Evolutionary conservation across 2,113 vertebrate genomes (phyloP), one percentile per base, ranked within the genome.

Genomic region (Callipepla californica): DNA sequence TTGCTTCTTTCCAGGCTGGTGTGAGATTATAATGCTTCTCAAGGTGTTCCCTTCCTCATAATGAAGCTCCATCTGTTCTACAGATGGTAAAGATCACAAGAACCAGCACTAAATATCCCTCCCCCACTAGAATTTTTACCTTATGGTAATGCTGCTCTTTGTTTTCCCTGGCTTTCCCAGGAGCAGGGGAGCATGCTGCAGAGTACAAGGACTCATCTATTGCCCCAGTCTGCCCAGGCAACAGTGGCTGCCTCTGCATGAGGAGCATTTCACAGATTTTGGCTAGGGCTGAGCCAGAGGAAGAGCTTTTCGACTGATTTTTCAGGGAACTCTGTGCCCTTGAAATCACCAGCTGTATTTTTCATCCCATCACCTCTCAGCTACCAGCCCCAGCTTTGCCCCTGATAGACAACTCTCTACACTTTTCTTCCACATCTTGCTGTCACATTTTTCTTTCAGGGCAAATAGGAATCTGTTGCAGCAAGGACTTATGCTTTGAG

Each of bases 81-180:
- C 95, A 96, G 95, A 95, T 96, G 94, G 96, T 91, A 91, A 96
- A 95, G 94, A 96, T 96, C 96, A 95, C 95, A 95, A 95, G 96
- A 95, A 96, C 93, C 91, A 94, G 92, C 92, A 96, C 90, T 95
- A 81, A 93, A 90, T 91, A 89, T 95, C 92, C 95, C 94, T 96
- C 96, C 95, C 96, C 94, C 93, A 95, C 90, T 2, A 93, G 95
- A 95, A 85, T 91, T 93, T 93, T 84, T 96, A 94, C 95, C 90
- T 95, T 95, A 86, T 94, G 91, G 87, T 75, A 84, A 84, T 75
- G 66, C 80, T 96, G 90, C 87, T 96, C 87, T 90, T 94, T 94
- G 93, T 95, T 96, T 96, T 94, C 80, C 73, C 76, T 51, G 40
- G 74, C 82, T 94, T 91, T 93, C 94, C 80, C 87, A 16, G 47